Evolutionary conservation across 2,888 invertebrate species (phyloP), one percentile per base, ranked within the genome.

Genomic region (Junonia oenone): DNA sequence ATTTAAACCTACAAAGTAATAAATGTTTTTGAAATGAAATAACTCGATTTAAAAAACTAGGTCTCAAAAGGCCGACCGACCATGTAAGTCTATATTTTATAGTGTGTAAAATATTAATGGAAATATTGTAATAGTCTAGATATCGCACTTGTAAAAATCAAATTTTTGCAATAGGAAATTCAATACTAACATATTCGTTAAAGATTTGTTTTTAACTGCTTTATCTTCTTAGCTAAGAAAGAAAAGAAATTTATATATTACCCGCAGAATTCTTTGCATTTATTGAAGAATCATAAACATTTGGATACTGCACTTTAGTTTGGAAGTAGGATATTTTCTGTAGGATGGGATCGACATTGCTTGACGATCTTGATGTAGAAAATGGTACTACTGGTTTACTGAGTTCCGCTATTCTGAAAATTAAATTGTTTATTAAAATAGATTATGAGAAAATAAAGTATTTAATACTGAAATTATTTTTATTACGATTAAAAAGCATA

Each of bases 261-360:
- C 92, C 93, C 58, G 94, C 92, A 2, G 92, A 83, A 68, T 87
- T 92, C 72, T 94, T 94, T 0, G 94, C 93, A 56, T 93, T 91
- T 45, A 93, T 87, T 62, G 95, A 93, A 1, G 93, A 93, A 77
- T 98, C 98, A 76, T 95, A 98, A 0, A 98, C 98, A 81, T 95
- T 95, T 0, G 98, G 98, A 82, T 94, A 97, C 15, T 92, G 91
- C 62, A 93, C 91, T 74, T 87, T 85, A 0, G 83, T 83, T 65
- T 89, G 87, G 51, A 83, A 83, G 57, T 87, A 90, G 0, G 90
- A 88, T 63, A 89, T 84, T 62, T 79, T 89, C 54, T 81, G 79
- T 31, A 86, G 58, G 9, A 84, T 63, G 5, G 83, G 81, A 46
- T 85, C 84, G 9, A 73, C 66, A 45, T 84, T 66, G 47, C 82